Conservation (phyloP, 2,888 invertebrate genomes). For the Andrena trimmerana region DNA sequence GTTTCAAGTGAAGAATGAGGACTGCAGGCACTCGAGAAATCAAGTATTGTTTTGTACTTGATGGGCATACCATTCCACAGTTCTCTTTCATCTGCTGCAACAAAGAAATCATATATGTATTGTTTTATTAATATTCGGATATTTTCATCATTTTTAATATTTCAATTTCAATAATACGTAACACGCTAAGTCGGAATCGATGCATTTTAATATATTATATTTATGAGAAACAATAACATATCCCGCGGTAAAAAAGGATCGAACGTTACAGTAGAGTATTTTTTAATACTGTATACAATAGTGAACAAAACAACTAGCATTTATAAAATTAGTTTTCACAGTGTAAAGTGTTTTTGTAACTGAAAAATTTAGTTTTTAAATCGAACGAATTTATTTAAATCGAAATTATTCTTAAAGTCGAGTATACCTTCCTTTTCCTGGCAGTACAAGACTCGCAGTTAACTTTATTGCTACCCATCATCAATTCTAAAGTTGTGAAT, state of each 20-base stretch:
- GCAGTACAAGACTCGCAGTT: conserved; percentile 96
- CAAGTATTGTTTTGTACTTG: conserved; percentile 93
- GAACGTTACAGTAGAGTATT: too few species aligned
- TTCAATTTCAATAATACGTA: too few species aligned
- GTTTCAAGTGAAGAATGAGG: conserved; percentile 96
- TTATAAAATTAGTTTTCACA: too few species aligned
- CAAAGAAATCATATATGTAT: neutral
- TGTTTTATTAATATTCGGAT: neutral
- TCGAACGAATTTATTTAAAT: too few species aligned
- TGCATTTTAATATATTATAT: too few species aligned
- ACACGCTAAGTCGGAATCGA: too few species aligned
- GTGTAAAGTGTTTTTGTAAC: too few species aligned
- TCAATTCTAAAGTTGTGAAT: conserved; percentile 95
- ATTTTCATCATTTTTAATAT: neutral
- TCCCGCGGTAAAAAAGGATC: too few species aligned
- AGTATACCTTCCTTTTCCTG: conserved; percentile 86
- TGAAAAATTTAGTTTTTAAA: too few species aligned
- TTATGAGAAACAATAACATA: too few species aligned
- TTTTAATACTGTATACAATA: too few species aligned
- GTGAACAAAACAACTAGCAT: too few species aligned
- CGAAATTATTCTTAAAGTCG: neutral
- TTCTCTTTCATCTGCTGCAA: conserved; percentile 87
- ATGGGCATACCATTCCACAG: conserved; percentile 90
- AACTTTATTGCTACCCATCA: conserved; percentile 97
- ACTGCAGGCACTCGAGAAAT: conserved; percentile 97